Evolutionary conservation across 2,888 invertebrate genomes (phyloP), one percentile per base, ranked within the genome.

Genomic region (Empis livida): DNA sequence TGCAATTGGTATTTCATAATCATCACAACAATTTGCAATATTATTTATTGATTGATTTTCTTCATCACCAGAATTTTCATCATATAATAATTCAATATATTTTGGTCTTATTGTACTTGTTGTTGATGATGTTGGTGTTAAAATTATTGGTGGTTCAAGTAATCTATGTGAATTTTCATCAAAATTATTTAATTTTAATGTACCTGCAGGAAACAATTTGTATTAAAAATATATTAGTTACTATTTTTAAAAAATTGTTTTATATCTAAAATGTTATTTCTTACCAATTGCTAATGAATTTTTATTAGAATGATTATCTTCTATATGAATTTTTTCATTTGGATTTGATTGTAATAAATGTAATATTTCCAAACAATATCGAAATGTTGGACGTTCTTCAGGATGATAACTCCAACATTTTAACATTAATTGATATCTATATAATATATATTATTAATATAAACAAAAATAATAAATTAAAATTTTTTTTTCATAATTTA

Each of bases 371-470:
- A 88, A 73, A 61, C 91, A 90, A 56, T 80, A 78, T 53, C 83
- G 82, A 67, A 96, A 96, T 43, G 86, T 86, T 2, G 95, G 95
- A 48, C 96, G 76, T 53, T 81, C 78, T 52, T 88, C 88, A 0
- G 89, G 80, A 42, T 78, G 76, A 60, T 81, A 85, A 59, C 80
- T 82, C 95, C 95, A 96, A 65, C 95, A 95, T 58, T 80, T 78
- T 52, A 84, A 71, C 78, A 96, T 90, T 46, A 95, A 68, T 55
- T 82, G 76, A 67, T 90, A 89, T 51, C 92, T 92, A 60, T 20
- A 67, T 65, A 48, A 43, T 41, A 50, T 30, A 47, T 13, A 46
- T 30, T 46, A 45, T 43, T 43, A 38, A 43, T n/a, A 31, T 14
- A 37, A 27, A 14, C n/a, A 16, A 11, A 31, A 45, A 40, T 16